These are phyloP conservation scores for Chrysemys picta DNA, from an alignment of 2,113 vertebrate species.

Conservation along the genomic window DNA sequence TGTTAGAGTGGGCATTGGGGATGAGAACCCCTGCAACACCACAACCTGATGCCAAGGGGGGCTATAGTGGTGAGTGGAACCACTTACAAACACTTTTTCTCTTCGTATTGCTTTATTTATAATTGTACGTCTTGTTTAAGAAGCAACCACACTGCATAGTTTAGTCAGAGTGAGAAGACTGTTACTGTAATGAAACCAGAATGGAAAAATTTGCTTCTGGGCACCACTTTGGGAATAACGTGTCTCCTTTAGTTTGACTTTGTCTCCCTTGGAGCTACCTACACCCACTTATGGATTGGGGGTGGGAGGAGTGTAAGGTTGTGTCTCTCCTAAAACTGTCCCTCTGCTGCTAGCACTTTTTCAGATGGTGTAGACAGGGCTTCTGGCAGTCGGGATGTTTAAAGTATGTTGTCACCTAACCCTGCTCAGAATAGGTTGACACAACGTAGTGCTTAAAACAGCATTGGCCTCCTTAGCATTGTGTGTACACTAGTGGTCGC, in stretches of 20 bases:
- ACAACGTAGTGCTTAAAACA: neutral
- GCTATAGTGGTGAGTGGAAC: no score
- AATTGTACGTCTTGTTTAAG: neutral
- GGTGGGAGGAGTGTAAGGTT: neutral
- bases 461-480: neutral
- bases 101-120: neutral
- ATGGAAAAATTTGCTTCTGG: neutral
- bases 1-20: neutral
- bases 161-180: neutral
- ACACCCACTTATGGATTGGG: neutral
- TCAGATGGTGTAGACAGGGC: neutral
- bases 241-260: neutral
- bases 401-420: neutral
- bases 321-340: neutral
- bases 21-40: no score
- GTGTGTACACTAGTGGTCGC: constrained; percentile 13
- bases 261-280: neutral
- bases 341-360: neutral
- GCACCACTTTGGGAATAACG: neutral
- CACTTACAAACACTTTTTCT: neutral
- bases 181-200: neutral
- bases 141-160: neutral
- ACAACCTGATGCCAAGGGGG: no score
- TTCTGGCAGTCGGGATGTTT: neutral
- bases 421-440: neutral